Evolutionary conservation across 2,113 vertebrate species (phyloP), one percentile per base, ranked within the genome.

Genomic region (Alaudala cheleensis): DNA sequence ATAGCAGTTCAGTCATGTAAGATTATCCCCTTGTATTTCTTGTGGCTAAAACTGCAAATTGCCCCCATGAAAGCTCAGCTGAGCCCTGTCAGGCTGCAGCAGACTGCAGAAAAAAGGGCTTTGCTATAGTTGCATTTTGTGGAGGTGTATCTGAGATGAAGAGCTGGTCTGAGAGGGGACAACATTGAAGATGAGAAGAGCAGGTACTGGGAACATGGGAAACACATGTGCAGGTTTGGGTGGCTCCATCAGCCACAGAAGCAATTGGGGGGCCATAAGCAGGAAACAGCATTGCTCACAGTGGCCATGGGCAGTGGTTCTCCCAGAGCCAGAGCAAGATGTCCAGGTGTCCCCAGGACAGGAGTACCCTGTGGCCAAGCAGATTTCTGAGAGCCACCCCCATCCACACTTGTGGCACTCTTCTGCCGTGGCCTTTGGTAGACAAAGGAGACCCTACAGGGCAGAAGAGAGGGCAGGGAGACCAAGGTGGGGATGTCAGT

Each of bases 181-280:
- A 33, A 28, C 5, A 20, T 7, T 40, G 65, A 45, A 34, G 40
- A 28, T 42, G 18, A 54, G 58, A 22, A 42, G 22, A 61, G n/a
- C 10, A 64, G 22, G 5, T 44, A 24, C 11, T 69, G 67, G 21
- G 60, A 42, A 45, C 11, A 17, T 0, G 2, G 5, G 13, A 51
- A 72, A 29, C 3, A 33, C 1, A 0, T 4, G 3, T 4, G 1
- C 0, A 0, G 60, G 33, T 29, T 6, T 74, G 28, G 10, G 19
- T 18, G 28, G 22, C 24, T 34, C 15, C 26, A 13, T 4, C 0
- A 0, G 14, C 50, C 72, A 28, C 45, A 71, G 37, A 7, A 37
- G 13, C 8, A 7, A 3, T 1, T 3, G 0, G 2, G 3, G 17
- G 5, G 1, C 26, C 0, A 0, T 16, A 10, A 39, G 16, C 8